Evolutionary conservation across 2,797 vertebrate genomes (phyloP).

Genomic region (Clarias pachynema): DNA sequence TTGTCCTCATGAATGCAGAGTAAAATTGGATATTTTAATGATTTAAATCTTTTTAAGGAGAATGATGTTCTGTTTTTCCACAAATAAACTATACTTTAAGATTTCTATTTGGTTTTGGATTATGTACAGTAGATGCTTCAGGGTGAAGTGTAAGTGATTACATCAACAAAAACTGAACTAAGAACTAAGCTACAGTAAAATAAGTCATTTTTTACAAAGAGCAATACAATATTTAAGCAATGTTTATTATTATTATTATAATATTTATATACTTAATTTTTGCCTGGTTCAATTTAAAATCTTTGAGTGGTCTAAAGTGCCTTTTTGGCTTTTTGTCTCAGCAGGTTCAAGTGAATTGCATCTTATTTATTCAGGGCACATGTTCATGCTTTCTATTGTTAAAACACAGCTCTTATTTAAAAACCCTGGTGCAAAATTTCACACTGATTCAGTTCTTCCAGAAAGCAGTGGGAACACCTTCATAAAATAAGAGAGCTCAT

Average conservation of each 20-base stretch:
- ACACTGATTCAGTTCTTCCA: conserved; percentile 60
- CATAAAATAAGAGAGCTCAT: conserved; percentile 47
- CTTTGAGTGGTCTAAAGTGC: conserved; percentile 15
- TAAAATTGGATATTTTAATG: background rate
- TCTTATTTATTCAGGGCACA: conserved; percentile 39
- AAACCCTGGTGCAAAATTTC: conserved; percentile 40
- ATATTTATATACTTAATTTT: background rate
- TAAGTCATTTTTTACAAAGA: conserved; percentile 26
- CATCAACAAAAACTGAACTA: conserved; percentile 11
- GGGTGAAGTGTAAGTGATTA: background rate
- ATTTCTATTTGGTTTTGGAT: conserved; percentile 26
- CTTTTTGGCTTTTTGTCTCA: conserved; percentile 31
- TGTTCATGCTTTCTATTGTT: conserved; percentile 46
- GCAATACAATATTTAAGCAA: conserved; percentile 23
- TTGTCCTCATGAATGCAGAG: conserved; percentile 35
- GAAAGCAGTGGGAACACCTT: conserved; percentile 47
- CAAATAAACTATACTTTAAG: conserved; percentile 23
- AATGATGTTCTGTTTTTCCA: background rate
- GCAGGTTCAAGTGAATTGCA: conserved; percentile 43
- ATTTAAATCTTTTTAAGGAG: background rate
- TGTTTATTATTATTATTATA: background rate
- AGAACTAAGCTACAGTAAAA: conserved; percentile 4
- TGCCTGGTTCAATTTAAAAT: conserved; percentile 13
- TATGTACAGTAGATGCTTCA: background rate
- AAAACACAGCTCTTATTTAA: conserved; percentile 52